A percentile compares a stretch with the other conserved stretches of the same genome.
Conservation (phyloP, 2,113 vertebrate species). For the Saguinus midas region DNA sequence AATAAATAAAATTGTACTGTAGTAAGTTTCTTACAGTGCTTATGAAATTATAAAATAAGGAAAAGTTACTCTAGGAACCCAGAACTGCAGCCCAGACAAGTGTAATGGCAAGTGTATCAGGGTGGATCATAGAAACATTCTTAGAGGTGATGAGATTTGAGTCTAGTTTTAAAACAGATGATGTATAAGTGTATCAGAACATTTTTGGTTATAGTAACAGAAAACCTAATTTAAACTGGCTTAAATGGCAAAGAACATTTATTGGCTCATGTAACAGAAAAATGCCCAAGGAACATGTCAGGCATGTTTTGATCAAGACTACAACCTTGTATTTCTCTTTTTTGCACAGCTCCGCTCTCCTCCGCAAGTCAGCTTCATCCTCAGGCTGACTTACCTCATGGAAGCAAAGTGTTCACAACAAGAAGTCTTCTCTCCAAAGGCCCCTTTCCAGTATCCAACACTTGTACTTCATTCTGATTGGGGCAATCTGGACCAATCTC, state of each 20-base stretch:
- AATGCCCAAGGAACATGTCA: neutral
- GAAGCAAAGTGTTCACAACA: neutral
- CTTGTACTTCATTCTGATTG: neutral
- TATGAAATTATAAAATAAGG: neutral
- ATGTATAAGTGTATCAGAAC: neutral
- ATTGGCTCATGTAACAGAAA: neutral
- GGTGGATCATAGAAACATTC: neutral
- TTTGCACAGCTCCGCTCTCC: neutral
- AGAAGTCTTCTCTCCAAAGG: neutral
- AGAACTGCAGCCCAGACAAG: neutral
- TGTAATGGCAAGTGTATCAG: neutral
- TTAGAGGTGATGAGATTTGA: neutral
- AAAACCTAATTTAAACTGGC: neutral
- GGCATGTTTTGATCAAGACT: neutral
- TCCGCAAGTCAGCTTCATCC: neutral
- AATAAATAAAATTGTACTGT: neutral
- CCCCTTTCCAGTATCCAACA: neutral
- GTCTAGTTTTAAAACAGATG: neutral
- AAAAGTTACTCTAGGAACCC: neutral
- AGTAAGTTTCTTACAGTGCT: neutral
- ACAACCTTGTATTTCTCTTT: neutral
- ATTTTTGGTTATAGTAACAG: neutral
- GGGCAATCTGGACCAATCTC: neutral
- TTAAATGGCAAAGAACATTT: neutral
- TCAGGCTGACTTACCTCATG: neutral